A percentile compares a stretch with the other conserved stretches of the same genome.
Conservation (phyloP, 2,113 vertebrate species). For the Trematomus loennbergii region DNA sequence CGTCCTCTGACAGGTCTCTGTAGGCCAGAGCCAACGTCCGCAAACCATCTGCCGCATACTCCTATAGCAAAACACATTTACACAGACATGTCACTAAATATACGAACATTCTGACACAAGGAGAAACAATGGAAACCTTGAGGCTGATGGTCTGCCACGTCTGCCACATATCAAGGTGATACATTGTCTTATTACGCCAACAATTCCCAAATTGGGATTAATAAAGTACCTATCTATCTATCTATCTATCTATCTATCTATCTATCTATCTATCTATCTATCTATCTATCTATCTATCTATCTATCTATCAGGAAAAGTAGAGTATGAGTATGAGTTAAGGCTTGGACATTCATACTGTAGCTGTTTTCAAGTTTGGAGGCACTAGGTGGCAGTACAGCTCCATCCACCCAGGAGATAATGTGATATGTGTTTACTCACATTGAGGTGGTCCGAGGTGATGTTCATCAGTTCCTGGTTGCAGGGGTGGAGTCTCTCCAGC, state of each 20-base stretch:
- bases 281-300: too few relatives aligned
- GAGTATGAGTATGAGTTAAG: too few relatives aligned
- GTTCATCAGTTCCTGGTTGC: conserved; percentile 86
- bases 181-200: too few relatives aligned
- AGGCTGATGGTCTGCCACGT: not conserved
- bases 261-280: too few relatives aligned
- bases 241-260: too few relatives aligned
- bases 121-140: not conserved
- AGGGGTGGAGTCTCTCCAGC: conserved; percentile 88
- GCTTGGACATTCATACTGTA: too few relatives aligned
- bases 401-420: not conserved
- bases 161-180: not conserved
- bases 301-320: too few relatives aligned
- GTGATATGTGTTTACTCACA: conserved; percentile 78
- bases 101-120: not conserved
- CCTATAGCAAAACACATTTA: conserved; percentile 39
- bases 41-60: conserved; percentile 73
- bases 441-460: conserved; percentile 93
- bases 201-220: too few relatives aligned
- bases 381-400: conserved; percentile 69
- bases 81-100: conserved; percentile 13
- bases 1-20: conserved; percentile 90
- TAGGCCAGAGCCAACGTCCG: conserved; percentile 92
- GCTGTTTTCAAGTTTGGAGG: not conserved
- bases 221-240: too few relatives aligned